These are phyloP conservation scores for Erpornis zantholeuca DNA, from an alignment of 2,113 vertebrate genomes.

Conservation along the genomic window DNA sequence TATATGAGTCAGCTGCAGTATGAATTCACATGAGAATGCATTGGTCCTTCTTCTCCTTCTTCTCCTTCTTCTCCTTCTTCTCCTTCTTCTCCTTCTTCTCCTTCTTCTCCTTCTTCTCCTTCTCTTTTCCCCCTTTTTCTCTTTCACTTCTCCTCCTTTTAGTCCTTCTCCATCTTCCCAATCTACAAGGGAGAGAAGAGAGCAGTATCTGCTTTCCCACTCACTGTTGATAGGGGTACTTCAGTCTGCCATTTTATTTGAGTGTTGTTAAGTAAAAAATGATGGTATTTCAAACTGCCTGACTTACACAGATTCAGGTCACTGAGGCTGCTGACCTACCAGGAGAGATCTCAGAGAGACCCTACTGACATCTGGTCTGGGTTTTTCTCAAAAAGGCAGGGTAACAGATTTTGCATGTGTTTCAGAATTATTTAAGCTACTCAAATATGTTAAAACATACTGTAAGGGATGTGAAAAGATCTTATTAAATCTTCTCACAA, in stretches of 20 bases:
- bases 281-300: background rate
- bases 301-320: background rate
- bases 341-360: background rate
- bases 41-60: background rate
- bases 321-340: background rate
- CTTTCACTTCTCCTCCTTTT: too few relatives aligned
- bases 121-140: too few relatives aligned
- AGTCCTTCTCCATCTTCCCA: background rate
- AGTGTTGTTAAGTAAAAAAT: background rate
- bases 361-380: background rate
- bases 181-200: background rate
- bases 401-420: background rate
- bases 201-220: background rate
- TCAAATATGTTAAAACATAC: background rate
- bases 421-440: background rate
- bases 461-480: background rate
- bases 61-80: too few relatives aligned
- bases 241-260: background rate
- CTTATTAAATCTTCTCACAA: background rate
- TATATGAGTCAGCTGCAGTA: background rate
- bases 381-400: background rate
- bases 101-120: too few relatives aligned
- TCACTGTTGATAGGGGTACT: background rate
- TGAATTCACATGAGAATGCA: background rate
- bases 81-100: too few relatives aligned